Evolutionary conservation across 2,888 invertebrate genomes (phyloP).

Genomic region (Lysandra bellargus): DNA sequence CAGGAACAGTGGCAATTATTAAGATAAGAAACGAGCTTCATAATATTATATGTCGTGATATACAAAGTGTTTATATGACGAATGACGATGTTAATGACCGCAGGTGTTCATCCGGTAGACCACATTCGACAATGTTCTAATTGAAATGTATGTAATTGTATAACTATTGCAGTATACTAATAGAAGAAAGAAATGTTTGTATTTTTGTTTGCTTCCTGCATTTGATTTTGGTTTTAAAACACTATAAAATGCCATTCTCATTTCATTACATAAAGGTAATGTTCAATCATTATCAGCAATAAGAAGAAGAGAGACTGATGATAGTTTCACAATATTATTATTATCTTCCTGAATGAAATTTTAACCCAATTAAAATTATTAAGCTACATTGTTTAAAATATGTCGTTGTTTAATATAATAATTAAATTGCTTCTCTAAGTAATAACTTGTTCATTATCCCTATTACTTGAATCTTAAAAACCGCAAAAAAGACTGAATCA

Average conservation of each 20-base stretch:
- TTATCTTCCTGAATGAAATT: neutral
- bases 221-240: too few species aligned
- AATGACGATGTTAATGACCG: constrained; percentile 44
- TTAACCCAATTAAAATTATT: neutral
- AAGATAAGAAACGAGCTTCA: constrained; percentile 23
- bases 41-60: constrained; percentile 39
- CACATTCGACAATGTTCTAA: constrained; percentile 45
- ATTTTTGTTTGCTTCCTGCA: too few species aligned
- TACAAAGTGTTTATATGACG: constrained; percentile 54
- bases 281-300: too few species aligned
- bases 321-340: too few species aligned
- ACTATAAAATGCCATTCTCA: too few species aligned
- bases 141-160: too few species aligned
- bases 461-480: neutral
- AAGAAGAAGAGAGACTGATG: too few species aligned
- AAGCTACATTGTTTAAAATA: neutral
- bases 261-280: too few species aligned
- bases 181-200: too few species aligned
- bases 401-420: neutral
- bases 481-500: neutral
- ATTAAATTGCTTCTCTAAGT: neutral
- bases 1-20: neutral
- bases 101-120: constrained; percentile 75
- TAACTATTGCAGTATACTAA: too few species aligned
- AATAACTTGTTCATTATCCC: neutral